Conservation (phyloP, 64 coral and sea anemone species). For the Stichodactyla helianthus region DNA sequence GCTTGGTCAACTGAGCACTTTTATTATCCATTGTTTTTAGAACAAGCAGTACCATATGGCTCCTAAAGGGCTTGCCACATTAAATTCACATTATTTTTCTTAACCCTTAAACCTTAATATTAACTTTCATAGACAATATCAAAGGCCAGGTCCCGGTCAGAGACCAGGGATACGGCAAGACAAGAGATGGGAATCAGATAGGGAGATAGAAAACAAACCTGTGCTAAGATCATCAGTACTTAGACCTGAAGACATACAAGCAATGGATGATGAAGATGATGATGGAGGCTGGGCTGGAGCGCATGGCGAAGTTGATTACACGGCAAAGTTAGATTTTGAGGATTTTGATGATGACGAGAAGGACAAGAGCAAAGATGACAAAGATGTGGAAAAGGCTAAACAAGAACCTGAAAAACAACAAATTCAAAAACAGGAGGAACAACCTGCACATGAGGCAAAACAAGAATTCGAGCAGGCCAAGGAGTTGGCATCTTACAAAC, state of each 20-base stretch:
- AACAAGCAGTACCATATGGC: no score
- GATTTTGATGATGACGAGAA: conserved; percentile 92
- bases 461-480: neutral
- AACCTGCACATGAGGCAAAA: neutral
- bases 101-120: neutral
- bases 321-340: conserved; percentile 93
- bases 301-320: conserved; percentile 95
- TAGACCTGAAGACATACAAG: conserved; percentile 88
- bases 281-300: conserved; percentile 99
- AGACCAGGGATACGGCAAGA: conserved; percentile 34
- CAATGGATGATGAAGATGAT: conserved; percentile 95
- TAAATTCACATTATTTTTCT: neutral
- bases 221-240: conserved; percentile 67
- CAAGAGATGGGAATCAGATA: conserved; percentile 43
- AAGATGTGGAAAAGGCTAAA: conserved; percentile 5
- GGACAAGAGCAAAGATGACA: conserved; percentile 34
- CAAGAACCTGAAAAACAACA: neutral
- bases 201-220: conserved; percentile 37
- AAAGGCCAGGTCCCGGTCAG: conserved; percentile 23
- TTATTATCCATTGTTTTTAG: no score
- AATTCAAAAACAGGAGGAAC: neutral
- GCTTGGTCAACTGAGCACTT: no score
- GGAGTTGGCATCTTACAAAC: neutral
- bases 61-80: no score
- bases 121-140: neutral